These are phyloP conservation scores for Rhinoderma darwinii DNA, from an alignment of 2,113 vertebrate genomes.

Conservation along the genomic window DNA sequence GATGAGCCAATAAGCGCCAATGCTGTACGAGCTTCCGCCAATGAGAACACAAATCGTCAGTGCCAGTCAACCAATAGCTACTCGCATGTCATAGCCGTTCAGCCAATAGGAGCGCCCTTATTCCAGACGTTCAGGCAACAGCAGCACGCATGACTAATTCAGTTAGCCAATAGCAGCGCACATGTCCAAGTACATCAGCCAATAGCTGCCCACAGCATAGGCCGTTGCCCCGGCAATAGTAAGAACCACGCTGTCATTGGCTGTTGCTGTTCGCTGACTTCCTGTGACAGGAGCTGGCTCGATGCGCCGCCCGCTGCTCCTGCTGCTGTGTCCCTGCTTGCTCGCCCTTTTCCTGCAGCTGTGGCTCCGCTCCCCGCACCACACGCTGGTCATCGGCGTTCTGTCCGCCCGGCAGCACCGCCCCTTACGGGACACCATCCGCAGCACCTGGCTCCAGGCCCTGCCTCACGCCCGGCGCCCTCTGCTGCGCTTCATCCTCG, in stretches of 20 bases:
- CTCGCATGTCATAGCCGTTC: too few species aligned
- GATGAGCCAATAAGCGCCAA: too few species aligned
- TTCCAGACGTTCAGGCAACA: too few species aligned
- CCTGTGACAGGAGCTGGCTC: background rate
- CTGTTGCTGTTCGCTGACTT: background rate
- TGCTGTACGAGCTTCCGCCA: too few species aligned
- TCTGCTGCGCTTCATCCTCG: constrained; percentile 96
- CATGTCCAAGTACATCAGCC: background rate
- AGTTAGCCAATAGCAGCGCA: too few species aligned
- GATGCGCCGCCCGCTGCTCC: constrained; percentile 87
- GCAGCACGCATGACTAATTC: too few species aligned
- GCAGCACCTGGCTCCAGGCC: background rate
- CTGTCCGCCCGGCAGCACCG: constrained; percentile 35
- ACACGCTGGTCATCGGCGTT: constrained; percentile 16
- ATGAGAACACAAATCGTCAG: too few species aligned
- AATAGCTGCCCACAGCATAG: background rate
- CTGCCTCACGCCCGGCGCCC: constrained; percentile 72
- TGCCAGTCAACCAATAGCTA: too few species aligned
- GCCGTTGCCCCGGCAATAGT: background rate
- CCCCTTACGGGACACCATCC: constrained; percentile 22
- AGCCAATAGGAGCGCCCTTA: too few species aligned
- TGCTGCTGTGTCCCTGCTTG: constrained; percentile 83
- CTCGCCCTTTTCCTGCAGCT: constrained; percentile 88
- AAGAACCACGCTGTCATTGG: background rate
- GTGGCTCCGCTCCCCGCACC: constrained; percentile 70